Conservation (phyloP, 2,797 vertebrate species). For the Petrocephalus sullivani region DNA sequence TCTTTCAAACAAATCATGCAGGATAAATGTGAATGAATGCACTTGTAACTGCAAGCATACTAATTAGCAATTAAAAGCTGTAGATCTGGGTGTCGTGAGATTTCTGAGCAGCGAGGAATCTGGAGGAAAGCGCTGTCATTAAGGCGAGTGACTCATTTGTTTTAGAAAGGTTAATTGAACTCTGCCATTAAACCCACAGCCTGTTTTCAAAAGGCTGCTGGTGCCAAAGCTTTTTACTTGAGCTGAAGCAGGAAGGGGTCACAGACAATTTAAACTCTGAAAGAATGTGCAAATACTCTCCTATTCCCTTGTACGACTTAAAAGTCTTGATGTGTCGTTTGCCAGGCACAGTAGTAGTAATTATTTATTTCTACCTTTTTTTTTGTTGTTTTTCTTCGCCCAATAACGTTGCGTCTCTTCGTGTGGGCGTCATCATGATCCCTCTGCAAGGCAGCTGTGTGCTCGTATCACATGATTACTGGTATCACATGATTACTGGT, state of each 20-base stretch:
- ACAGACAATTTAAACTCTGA: constrained; percentile 56
- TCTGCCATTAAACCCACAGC: constrained; percentile 45
- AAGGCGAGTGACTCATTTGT: constrained; percentile 55
- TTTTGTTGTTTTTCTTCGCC: not conserved
- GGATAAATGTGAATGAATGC: constrained; percentile 28
- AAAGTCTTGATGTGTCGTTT: constrained; percentile 55
- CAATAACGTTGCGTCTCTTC: not conserved
- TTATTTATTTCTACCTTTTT: not conserved
- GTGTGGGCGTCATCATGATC: constrained; percentile 55
- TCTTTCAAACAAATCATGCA: not conserved
- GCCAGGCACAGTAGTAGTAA: not conserved
- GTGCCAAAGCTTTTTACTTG: constrained; percentile 49
- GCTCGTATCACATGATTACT: constrained; percentile 48
- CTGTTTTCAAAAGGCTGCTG: constrained; percentile 13
- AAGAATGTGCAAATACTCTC: constrained; percentile 21
- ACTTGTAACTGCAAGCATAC: constrained; percentile 42
- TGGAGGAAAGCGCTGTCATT: constrained; percentile 49
- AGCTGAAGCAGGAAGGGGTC: constrained; percentile 49
- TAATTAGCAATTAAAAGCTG: constrained; percentile 55
- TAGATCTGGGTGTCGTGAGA: constrained; percentile 47
- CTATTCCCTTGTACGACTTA: constrained; percentile 37
- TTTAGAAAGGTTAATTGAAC: constrained; percentile 62
- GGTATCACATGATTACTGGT: constrained; percentile 49
- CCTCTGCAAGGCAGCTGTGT: constrained; percentile 60
- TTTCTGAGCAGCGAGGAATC: constrained; percentile 41